Evolutionary conservation across 2,888 invertebrate genomes (phyloP).

Genomic region (Nemotelus nigrinus): DNA sequence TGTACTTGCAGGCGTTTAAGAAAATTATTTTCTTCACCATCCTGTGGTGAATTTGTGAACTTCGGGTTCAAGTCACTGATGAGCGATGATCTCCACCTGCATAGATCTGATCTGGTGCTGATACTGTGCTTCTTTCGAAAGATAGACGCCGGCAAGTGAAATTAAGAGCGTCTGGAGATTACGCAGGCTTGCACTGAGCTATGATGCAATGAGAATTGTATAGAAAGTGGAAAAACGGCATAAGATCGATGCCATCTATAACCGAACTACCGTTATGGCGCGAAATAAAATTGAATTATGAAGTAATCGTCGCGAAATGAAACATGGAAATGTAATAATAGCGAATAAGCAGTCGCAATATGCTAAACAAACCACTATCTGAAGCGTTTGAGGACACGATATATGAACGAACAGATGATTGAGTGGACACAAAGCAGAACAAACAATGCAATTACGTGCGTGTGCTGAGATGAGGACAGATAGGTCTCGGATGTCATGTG

Average conservation of each 20-base stretch:
- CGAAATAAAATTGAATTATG: slow-evolving; percentile 5
- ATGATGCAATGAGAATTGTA: slow-evolving; percentile 39
- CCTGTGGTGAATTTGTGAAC: background rate
- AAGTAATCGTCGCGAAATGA: slow-evolving; percentile 19
- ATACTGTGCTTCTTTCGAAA: background rate
- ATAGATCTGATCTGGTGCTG: background rate
- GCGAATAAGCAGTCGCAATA: slow-evolving; percentile 6
- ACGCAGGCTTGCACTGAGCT: slow-evolving; percentile 13
- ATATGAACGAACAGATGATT: slow-evolving; percentile 14
- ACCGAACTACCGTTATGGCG: slow-evolving; percentile 14
- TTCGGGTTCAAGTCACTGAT: background rate
- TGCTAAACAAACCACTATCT: slow-evolving; percentile 19
- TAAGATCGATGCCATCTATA: slow-evolving; percentile 28
- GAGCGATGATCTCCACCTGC: background rate
- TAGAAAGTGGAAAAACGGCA: slow-evolving; percentile 28
- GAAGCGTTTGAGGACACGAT: background rate
- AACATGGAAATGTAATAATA: background rate
- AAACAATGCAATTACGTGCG: slow-evolving; percentile 4
- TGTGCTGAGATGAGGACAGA: slow-evolving; percentile 7
- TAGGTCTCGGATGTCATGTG: background rate
- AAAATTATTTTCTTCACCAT: background rate
- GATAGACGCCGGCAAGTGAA: background rate
- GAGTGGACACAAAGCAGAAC: slow-evolving; percentile 24
- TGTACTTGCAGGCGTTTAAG: slow-evolving; percentile 29
- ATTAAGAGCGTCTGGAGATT: background rate